Percentiles rank a stretch among this genome's conserved stretches.
Conservation (phyloP, 2,888 invertebrate genomes). For the Aquatica leii region DNA sequence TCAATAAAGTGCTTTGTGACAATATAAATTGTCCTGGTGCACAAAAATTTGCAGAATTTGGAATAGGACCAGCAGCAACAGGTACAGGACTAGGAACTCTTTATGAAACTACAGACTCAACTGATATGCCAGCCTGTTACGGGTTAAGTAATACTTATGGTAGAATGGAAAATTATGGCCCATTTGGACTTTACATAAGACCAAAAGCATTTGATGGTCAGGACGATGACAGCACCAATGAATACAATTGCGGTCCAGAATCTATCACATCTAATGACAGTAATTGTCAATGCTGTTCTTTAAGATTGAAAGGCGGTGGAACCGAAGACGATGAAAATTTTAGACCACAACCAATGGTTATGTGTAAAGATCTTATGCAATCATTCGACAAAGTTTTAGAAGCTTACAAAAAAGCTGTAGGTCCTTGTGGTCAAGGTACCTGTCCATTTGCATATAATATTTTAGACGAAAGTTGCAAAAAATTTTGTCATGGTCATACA, state of each 20-base stretch:
- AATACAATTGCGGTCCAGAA: too few relatives aligned
- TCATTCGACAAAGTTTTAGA: constrained; percentile 54
- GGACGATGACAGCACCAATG: not conserved
- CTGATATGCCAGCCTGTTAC: constrained; percentile 48
- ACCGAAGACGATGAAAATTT: constrained; percentile 35
- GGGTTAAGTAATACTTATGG: constrained; percentile 55
- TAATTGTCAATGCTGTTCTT: not conserved
- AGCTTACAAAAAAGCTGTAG: constrained; percentile 55
- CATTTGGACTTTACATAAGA: constrained; percentile 50
- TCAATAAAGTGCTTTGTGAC: constrained; percentile 50
- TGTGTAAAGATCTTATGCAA: constrained; percentile 57
- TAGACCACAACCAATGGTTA: constrained; percentile 48
- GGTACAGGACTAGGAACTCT: constrained; percentile 54
- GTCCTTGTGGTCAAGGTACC: constrained; percentile 55
- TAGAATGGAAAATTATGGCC: constrained; percentile 52
- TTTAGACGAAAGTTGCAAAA: constrained; percentile 48
- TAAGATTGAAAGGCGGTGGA: constrained; percentile 46
- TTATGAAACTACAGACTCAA: constrained; percentile 34
- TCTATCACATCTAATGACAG: too few relatives aligned
- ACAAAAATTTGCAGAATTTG: constrained; percentile 56
- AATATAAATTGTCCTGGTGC: constrained; percentile 57
- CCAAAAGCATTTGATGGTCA: constrained; percentile 29
- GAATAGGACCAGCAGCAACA: constrained; percentile 57
- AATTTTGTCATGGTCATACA: constrained; percentile 40
- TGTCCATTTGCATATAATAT: constrained; percentile 55